These are phyloP conservation scores for Camponotus pennsylvanicus DNA, from an alignment of 1,140 invertebrate species.

Conservation along the genomic window DNA sequence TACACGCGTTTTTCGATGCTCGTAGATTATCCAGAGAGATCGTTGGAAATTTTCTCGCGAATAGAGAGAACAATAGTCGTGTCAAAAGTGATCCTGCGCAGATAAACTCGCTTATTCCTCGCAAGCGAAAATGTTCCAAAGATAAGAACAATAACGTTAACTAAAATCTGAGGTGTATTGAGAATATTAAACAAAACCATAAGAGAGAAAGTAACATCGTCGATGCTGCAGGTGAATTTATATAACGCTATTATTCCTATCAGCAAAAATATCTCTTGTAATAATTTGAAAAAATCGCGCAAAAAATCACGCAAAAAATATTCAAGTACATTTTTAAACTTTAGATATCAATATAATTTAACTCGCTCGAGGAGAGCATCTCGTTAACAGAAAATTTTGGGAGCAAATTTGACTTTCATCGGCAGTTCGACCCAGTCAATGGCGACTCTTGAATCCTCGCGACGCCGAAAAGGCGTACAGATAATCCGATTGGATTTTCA, in stretches of 20 bases:
- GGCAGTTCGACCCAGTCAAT: background rate
- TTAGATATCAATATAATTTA: background rate
- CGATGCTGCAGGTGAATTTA: constrained; percentile 2
- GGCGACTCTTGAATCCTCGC: background rate
- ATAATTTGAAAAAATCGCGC: background rate
- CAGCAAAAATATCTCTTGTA: background rate
- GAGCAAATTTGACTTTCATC: background rate
- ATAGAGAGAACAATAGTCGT: constrained; percentile 3
- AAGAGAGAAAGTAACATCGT: background rate
- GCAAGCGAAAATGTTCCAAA: constrained; percentile 5
- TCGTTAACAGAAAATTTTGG: background rate
- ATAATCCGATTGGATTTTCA: background rate
- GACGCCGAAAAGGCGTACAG: background rate
- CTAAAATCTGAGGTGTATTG: background rate
- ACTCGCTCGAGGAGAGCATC: no score
- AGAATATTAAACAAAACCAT: background rate
- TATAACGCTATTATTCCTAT: background rate
- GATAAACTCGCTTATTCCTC: background rate
- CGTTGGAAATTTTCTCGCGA: constrained; percentile 14
- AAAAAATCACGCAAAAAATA: background rate
- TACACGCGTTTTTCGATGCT: constrained; percentile 12
- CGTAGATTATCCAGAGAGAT: constrained; percentile 7
- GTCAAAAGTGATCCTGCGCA: constrained; percentile 29
- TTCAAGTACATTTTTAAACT: background rate
- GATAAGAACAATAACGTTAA: constrained; percentile 17